Conservation (phyloP, 1,140 invertebrate species). For the Drosophila varians region DNA sequence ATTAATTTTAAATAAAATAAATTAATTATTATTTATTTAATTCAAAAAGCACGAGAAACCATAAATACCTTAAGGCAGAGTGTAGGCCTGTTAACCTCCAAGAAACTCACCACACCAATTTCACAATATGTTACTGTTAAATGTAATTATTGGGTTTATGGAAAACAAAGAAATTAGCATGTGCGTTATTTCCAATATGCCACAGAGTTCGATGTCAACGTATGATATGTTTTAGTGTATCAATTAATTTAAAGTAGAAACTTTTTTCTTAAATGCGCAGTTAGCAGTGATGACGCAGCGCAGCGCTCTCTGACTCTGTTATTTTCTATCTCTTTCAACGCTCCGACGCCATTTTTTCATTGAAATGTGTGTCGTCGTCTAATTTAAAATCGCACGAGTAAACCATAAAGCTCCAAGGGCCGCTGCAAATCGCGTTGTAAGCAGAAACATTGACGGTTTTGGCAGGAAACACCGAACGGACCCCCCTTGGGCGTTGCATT, state of each 20-base stretch:
- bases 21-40: neutral
- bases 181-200: neutral
- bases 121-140: slow-evolving; percentile 45
- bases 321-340: slow-evolving; percentile 40
- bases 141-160: slow-evolving; percentile 12
- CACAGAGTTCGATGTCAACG: neutral
- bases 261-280: slow-evolving; percentile 69
- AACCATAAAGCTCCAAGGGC: slow-evolving; percentile 27
- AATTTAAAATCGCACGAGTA: slow-evolving; percentile 51
- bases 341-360: slow-evolving; percentile 66
- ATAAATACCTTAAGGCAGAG: slow-evolving; percentile 10
- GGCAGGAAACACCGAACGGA: slow-evolving; percentile 1
- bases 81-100: slow-evolving; percentile 58
- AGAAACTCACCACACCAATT: slow-evolving; percentile 61
- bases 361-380: slow-evolving; percentile 68
- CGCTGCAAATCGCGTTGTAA: slow-evolving; percentile 23
- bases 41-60: neutral
- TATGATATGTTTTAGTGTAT: slow-evolving; percentile 17
- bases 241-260: slow-evolving; percentile 43
- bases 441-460: slow-evolving; percentile 24
- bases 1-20: too few species aligned
- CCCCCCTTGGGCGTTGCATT: slow-evolving; percentile 25
- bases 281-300: slow-evolving; percentile 76
- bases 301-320: slow-evolving; percentile 55
- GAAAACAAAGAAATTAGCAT: slow-evolving; percentile 37